These are phyloP conservation scores for Lasioglossum figueresi DNA, from an alignment of 2,888 invertebrate species.

Conservation along the genomic window DNA sequence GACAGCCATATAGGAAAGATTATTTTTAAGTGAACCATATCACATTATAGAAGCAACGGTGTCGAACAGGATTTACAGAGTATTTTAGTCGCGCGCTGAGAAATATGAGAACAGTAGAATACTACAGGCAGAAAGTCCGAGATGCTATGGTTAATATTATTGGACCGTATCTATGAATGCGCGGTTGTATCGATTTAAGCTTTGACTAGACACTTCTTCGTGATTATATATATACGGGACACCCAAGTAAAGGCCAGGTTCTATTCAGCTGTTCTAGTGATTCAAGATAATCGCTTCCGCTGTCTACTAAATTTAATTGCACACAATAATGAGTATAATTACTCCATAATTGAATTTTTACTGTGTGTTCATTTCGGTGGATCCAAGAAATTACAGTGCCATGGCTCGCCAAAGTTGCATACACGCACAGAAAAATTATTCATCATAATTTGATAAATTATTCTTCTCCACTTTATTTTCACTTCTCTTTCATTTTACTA, in stretches of 20 bases:
- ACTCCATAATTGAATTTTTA: background rate
- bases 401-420: background rate
- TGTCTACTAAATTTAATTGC: background rate
- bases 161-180: constrained; percentile 56
- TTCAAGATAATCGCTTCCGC: background rate
- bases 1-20: background rate
- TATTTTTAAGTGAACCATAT: constrained; percentile 7
- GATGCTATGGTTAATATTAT: constrained; percentile 47
- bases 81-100: background rate
- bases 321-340: background rate
- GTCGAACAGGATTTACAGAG: background rate
- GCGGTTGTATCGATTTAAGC: constrained; percentile 61
- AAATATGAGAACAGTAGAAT: background rate
- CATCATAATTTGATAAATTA: background rate
- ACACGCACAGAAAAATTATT: background rate
- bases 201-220: constrained; percentile 31
- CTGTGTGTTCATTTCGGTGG: background rate
- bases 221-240: background rate
- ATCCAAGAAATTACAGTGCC: background rate
- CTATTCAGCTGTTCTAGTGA: background rate
- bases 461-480: background rate
- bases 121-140: constrained; percentile 12
- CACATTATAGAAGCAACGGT: background rate
- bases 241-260: background rate
- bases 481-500: background rate